A percentile compares a stretch with the other conserved stretches of the same genome.
Conservation (phyloP, 1,140 invertebrate species). For the Antheraea pernyi region DNA sequence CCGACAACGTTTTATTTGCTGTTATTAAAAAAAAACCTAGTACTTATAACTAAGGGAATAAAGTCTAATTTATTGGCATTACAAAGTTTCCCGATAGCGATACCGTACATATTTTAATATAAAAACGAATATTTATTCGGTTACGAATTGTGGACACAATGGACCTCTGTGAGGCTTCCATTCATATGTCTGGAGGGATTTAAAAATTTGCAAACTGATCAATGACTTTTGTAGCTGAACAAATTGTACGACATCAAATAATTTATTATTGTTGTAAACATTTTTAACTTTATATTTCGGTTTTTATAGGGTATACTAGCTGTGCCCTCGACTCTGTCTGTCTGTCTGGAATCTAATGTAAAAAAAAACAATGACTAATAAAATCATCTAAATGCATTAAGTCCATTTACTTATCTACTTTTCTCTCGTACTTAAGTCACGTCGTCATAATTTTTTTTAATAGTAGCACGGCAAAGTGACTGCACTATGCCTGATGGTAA, state of each 20-base stretch:
- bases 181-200: neutral
- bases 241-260: neutral
- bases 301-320: too few relatives aligned
- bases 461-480: too few relatives aligned
- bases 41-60: neutral
- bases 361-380: too few relatives aligned
- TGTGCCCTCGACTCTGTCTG: too few relatives aligned
- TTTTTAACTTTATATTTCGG: too few relatives aligned
- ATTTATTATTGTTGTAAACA: neutral
- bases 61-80: slow-evolving; percentile 3
- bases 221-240: neutral
- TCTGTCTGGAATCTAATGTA: too few relatives aligned
- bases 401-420: too few relatives aligned
- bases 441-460: too few relatives aligned
- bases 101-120: neutral
- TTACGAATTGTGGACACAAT: neutral
- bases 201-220: neutral
- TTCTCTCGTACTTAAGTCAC: too few relatives aligned
- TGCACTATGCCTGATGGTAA: too few relatives aligned
- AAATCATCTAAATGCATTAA: too few relatives aligned
- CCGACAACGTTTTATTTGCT: neutral
- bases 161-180: neutral
- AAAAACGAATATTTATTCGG: neutral
- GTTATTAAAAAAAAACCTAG: neutral
- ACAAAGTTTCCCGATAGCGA: neutral